Base-by-base conservation (phyloP, 2,797 vertebrate species). In the Coreius guichenoti region DNA sequence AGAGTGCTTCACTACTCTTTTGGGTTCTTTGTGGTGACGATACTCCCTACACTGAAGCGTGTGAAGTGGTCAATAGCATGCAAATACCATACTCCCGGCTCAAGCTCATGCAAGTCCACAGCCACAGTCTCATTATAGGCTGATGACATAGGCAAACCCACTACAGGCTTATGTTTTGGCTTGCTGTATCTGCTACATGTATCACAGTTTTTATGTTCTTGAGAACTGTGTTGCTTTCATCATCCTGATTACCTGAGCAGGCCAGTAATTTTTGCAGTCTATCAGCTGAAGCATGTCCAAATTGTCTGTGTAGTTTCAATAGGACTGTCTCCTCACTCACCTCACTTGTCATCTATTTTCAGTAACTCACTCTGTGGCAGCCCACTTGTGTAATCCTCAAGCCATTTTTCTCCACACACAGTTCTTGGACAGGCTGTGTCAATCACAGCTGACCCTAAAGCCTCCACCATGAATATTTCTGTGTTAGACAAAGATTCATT, bases 41-140 rank as follows among this genome's bases (percentile, higher is more conserved):
- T 86, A 23, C 72, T 87, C 4, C 75, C 87, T 26, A 87, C 45
- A 16, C 83, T 90, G 26, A 90, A 90, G 0, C 23, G 1, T 68
- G 88, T 89, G 26, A 91, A 91, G 1, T 89, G 88, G 4, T 91
- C 75, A 6, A 90, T 87, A 0, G 56, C 61, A 31, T 90, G 88
- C 0, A 91, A 82, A 39, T 89, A 91, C 81, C 87, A 91, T 11
- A 92, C 4, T 0, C 63, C 36, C 12, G 65, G 83, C 16, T 89
- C 83, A 5, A 90, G 43, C 26, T 92, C 63, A n/a, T 89, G 78
- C 3, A 91, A 49, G 39, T 89, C 84, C 45, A 91, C 26, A 6
- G 83, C 87, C 1, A 91, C 84, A 1, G 87, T 91, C 23, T 91
- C 86, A 75, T 90, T 87, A n/a, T n/a, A 87, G 0, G 12, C 3